phyloP scores from a whole-genome alignment of 1,140 invertebrate species.

The Protaetia brevitarsis region DNA sequence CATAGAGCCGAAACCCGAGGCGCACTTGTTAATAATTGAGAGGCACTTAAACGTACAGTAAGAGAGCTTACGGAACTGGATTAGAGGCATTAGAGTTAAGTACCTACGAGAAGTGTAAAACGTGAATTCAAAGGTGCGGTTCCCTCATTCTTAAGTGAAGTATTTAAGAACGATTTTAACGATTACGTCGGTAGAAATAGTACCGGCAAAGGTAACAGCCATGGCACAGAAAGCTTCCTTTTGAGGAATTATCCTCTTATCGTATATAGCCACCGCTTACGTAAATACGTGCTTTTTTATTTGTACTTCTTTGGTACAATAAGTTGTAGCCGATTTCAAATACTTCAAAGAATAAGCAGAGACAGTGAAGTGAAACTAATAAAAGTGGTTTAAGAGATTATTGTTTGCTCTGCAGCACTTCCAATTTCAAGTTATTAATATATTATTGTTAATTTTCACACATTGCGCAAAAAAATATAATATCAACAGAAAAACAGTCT shows the following conservation, averaged over 20 bases:
- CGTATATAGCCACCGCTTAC: constrained; percentile 1
- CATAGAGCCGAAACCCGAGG: constrained; percentile 11
- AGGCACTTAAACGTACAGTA: constrained; percentile 38
- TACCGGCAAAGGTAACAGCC: background rate
- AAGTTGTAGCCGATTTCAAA: no score
- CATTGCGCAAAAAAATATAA: no score
- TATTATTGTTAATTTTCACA: no score
- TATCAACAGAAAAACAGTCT: no score
- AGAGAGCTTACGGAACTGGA: constrained; percentile 32
- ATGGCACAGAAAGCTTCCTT: background rate
- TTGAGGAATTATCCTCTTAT: constrained; percentile 5
- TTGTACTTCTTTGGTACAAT: background rate
- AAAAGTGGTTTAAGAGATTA: no score
- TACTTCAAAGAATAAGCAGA: no score
- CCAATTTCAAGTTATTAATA: no score
- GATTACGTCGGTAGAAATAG: constrained; percentile 16
- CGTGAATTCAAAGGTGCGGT: constrained; percentile 33
- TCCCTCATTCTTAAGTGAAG: constrained; percentile 21
- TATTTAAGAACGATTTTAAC: constrained; percentile 17
- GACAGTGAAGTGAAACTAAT: no score
- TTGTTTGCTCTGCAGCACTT: no score
- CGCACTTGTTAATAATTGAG: constrained; percentile 35
- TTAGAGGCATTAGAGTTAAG: constrained; percentile 34
- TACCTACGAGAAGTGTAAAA: constrained; percentile 33
- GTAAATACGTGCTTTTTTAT: background rate